Evolutionary conservation across 2,113 vertebrate genomes (phyloP), one percentile per base, ranked within the genome.

Genomic region (Manacus vitellinus): DNA sequence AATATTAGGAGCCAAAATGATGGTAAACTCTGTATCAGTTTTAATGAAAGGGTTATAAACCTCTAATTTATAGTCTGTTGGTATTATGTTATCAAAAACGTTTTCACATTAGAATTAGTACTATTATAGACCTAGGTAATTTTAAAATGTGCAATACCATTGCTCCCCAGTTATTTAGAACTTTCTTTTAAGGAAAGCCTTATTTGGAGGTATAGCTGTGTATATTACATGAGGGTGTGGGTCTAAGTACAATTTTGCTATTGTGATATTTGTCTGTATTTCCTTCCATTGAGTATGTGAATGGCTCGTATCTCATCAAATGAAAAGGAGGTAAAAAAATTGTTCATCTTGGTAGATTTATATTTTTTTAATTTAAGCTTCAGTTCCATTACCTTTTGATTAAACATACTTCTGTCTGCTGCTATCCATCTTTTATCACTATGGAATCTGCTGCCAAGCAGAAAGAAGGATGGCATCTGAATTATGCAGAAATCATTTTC

Each of bases 361-460:
- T 91, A 89, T 97, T 97, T 91, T 97, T 97, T 97, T 97, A 97
- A 97, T 97, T 98, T 97, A 88, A 96, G 68, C 74, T 93, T 85
- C 63, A 75, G 49, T 94, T 88, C 68, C 79, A 94, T 97, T 97
- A 85, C 94, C 95, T 96, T 97, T 96, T 96, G 83, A 95, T 97
- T 95, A 97, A 97, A 96, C 94, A 96, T 94, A 96, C 79, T 97
- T 95, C 89, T 96, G 12, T 92, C 86, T 91, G 76, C 80, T 92
- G 46, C 61, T 81, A 73, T 97, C 84, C 85, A 73, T 96, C 75
- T 94, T 97, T 85, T 92, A 91, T 96, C 85, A 89, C 95, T 89
- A 63, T 94, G 83, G 95, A 96, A 96, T 97, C 81, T 92, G 52
- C 72, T 93, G 85, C 76, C 35, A 77, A 92, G 84, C 89, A 97